Evolutionary conservation across 2,113 vertebrate genomes (phyloP).

Genomic region (Herpetotheres cachinnans): DNA sequence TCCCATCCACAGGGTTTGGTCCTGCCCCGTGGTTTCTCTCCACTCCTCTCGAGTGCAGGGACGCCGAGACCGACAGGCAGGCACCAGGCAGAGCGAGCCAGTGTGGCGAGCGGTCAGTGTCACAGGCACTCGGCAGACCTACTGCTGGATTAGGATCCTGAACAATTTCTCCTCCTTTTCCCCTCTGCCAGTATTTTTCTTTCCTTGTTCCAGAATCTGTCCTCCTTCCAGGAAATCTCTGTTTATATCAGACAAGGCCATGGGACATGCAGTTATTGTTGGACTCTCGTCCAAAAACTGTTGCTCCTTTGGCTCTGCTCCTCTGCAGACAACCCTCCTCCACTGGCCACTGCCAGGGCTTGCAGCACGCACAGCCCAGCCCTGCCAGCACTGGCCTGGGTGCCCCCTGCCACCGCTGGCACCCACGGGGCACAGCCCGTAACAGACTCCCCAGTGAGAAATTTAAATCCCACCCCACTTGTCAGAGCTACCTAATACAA

Average conservation of each 20-base stretch:
- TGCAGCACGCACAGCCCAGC: background rate
- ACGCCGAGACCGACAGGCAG: background rate
- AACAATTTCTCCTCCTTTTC: background rate
- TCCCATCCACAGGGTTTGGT: fast-evolving
- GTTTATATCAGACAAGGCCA: background rate
- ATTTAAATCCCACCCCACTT: background rate
- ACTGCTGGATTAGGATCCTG: background rate
- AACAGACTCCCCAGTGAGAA: background rate
- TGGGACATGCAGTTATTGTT: background rate
- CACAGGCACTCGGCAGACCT: background rate
- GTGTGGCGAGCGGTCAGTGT: background rate
- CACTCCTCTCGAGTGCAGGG: background rate
- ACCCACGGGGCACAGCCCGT: background rate
- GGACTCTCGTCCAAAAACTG: background rate
- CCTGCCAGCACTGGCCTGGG: background rate
- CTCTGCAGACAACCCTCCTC: background rate
- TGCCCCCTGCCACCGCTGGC: too few species aligned
- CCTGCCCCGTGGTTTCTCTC: fast-evolving
- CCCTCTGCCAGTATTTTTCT: background rate
- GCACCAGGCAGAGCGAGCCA: background rate
- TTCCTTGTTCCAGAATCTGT: background rate
- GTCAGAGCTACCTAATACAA: background rate
- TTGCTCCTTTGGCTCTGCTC: background rate
- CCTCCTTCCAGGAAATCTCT: conserved; percentile 18
- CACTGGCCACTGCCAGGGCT: background rate